Base-by-base conservation (phyloP, 2,113 vertebrate species). In the Rhombomys opimus region DNA sequence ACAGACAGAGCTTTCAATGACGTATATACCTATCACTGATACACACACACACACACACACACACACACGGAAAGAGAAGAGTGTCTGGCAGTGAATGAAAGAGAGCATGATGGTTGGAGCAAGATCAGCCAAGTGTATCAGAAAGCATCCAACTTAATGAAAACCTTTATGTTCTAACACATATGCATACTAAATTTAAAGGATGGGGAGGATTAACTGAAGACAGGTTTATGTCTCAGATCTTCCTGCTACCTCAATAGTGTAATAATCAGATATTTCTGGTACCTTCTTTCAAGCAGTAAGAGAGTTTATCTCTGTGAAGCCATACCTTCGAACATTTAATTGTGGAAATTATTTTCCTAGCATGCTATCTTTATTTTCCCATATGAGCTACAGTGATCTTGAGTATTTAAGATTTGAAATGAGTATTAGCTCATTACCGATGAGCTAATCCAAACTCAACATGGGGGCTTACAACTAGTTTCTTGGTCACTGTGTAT, bases 131-230 rank as follows among this genome's bases (percentile, higher is more conserved):
- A 50, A 78, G 61, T 67, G 72, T 63, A 32, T 93, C 61, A 73
- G 87, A 67, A 96, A 73, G 41, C 22, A 4, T 93, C 61, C 68
- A 96, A 91, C 46, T 73, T 82, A 94, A 61, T 2, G 0, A 23
- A 70, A 72, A 52, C 32, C 75, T 81, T 75, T 82, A 18, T 15
- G 4, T 85, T 78, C 90, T 85, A 87, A 50, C 54, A 27, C 38
- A 72, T 38, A 78, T n/a, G 9, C 57, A 63, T 41, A 70, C 94
- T 94, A 90, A 90, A 96, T 92, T 87, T 96, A 75, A 86, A 90
- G 57, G 25, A 57, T 73, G 13, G 30, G 73, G 77, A 89, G 18
- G 54, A 93, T 94, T 88, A 67, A 86, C 41, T 77, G 54, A 88
- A 76, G 75, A 77, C 3, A 12, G 81, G 23, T 87, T 96, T 84